A percentile compares a stretch with the other conserved stretches of the same genome.
Conservation (phyloP, 1,140 invertebrate species). For the Drosophila melanica region DNA sequence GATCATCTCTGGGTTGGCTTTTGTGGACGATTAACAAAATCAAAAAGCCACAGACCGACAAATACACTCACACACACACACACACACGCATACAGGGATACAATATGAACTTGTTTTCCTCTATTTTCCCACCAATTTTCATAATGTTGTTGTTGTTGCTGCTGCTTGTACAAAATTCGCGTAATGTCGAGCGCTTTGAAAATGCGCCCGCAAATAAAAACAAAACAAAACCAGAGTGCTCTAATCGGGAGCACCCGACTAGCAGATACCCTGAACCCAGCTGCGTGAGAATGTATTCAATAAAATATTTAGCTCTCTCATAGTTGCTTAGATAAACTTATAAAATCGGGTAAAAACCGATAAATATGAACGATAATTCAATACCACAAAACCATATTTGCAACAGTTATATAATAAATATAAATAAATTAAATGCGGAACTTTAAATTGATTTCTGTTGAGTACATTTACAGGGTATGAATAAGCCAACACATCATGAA, state of each 20-base stretch:
- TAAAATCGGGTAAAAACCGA: no score
- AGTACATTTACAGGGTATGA: slow-evolving; percentile 18
- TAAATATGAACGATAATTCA: no score
- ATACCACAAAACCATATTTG: no score
- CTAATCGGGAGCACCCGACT: no score
- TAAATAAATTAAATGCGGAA: no score
- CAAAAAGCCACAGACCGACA: slow-evolving; percentile 63
- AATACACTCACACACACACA: slow-evolving; percentile 9
- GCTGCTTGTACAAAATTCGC: slow-evolving; percentile 28
- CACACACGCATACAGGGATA: slow-evolving; percentile 23
- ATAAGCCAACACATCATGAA: slow-evolving; percentile 9
- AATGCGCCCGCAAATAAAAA: slow-evolving; percentile 44
- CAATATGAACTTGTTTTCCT: slow-evolving; percentile 36
- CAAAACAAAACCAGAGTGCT: background rate
- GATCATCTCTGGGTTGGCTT: slow-evolving; percentile 72
- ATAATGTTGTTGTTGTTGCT: slow-evolving; percentile 18
- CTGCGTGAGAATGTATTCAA: no score
- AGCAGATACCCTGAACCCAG: background rate
- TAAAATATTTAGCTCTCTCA: no score
- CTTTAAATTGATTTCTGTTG: background rate
- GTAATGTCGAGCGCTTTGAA: slow-evolving; percentile 48
- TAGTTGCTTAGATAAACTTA: no score
- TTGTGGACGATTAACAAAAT: slow-evolving; percentile 77
- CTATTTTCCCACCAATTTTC: slow-evolving; percentile 25
- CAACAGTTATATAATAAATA: no score